Conservation (phyloP, 2,888 invertebrate species). For the Chloroclystis v-ata region DNA sequence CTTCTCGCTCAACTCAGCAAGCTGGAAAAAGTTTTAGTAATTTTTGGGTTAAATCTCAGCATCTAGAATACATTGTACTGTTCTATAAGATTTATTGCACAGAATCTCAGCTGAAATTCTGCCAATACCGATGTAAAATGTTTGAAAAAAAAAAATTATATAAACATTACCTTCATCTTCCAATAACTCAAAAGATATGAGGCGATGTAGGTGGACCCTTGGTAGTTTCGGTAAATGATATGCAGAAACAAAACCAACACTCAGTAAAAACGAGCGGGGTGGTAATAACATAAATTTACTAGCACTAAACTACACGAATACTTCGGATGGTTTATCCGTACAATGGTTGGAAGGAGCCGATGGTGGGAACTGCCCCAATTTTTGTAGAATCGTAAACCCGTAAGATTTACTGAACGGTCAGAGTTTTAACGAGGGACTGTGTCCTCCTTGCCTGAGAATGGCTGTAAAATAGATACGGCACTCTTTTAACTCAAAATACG, state of each 20-base stretch:
- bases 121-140: conserved; percentile 4
- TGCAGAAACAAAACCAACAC: conserved; percentile 31
- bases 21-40: conserved; percentile 1
- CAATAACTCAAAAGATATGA: conserved; percentile 22
- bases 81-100: neutral
- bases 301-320: conserved; percentile 31
- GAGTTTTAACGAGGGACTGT: conserved; percentile 67
- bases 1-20: neutral
- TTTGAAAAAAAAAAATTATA: conserved; percentile 5
- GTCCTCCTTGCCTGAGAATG: conserved; percentile 32
- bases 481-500: neutral
- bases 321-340: conserved; percentile 17
- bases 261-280: conserved; percentile 28
- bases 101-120: conserved; percentile 1
- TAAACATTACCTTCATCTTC: conserved; percentile 15
- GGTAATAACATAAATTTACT: conserved; percentile 32
- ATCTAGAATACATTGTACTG: conserved; percentile 1
- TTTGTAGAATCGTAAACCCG: conserved; percentile 70
- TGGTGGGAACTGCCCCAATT: conserved; percentile 51
- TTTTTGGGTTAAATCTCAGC: neutral
- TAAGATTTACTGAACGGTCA: conserved; percentile 69
- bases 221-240: conserved; percentile 26
- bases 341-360: conserved; percentile 30
- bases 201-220: conserved; percentile 18
- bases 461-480: conserved; percentile 10